Base-by-base conservation (phyloP, 2,797 vertebrate genomes). In the Mastacembelus armatus region DNA sequence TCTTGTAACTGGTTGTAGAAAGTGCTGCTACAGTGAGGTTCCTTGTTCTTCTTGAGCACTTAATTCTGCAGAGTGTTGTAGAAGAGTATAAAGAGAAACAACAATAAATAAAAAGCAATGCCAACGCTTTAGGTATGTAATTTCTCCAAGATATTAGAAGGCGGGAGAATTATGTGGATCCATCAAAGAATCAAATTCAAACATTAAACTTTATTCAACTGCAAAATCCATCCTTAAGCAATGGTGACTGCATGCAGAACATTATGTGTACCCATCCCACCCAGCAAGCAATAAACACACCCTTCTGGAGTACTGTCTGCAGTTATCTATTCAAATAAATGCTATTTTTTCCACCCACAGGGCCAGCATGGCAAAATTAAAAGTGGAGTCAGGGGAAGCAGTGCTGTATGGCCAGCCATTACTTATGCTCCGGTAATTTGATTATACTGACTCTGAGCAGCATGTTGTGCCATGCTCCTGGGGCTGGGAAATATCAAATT, bases 381-480 rank as follows among this genome's bases (percentile, higher is more conserved):
- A 78, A 62, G 64, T 79, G 83, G 71, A 85, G 66, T 82, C 65
- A 77, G 62, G 70, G 57, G 79, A 81, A 49, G 68, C 78, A 77
- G 73, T 69, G 77, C 66, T 80, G 74, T 83, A 81, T 77, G 67
- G 81, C 71, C 78, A 84, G 77, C 56, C 80, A 84, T 94, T 91
- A 90, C 83, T 89, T 86, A 83, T 81, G 80, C 78, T 60, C 64
- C 16, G 75, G 78, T 85, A 91, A 93, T 91, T 92, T 90, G 76
- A 92, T 92, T 90, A 90, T 67, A 62, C 66, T 73, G 77, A 71
- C 77, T 87, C 71, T 63, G 67, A 80, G 68, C 69, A 79, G 69
- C 80, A 86, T 89, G 79, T 67, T 71, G 74, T 86, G 81, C 71
- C 72, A 61, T 21, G 55, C 71, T 81, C 71, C 63, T 35, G 69